A percentile compares a stretch with the other conserved stretches of the same genome.
Evolutionary conservation across 2,797 vertebrate species (phyloP).

Genomic region (Sebastes hubbsi): DNA sequence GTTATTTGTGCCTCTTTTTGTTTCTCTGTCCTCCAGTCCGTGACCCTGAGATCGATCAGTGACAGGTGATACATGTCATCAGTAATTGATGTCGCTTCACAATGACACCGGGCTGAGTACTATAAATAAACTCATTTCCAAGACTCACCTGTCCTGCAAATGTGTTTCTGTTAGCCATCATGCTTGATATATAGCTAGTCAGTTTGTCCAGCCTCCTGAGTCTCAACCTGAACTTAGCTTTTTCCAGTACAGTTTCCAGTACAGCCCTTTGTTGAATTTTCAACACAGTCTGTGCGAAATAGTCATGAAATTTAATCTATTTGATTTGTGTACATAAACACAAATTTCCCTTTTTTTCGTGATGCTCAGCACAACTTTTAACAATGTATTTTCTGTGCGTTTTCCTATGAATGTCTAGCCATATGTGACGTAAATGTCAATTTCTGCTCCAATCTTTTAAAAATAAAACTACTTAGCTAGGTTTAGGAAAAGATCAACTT

Average conservation of each 20-base stretch:
- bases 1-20: slow-evolving; percentile 4
- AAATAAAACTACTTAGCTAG: no score
- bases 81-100: not conserved
- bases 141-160: not conserved
- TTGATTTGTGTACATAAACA: no score
- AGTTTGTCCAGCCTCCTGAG: not conserved
- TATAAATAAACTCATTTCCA: not conserved
- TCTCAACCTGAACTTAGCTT: not conserved
- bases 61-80: slow-evolving; percentile 3
- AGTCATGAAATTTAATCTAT: no score
- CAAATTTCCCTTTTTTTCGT: no score
- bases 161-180: not conserved
- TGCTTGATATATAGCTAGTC: not conserved
- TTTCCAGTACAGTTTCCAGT: not conserved
- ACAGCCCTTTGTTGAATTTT: no score
- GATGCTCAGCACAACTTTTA: no score
- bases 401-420: no score
- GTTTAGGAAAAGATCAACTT: no score
- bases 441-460: no score
- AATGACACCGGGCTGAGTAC: not conserved
- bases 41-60: slow-evolving; percentile 16
- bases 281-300: no score
- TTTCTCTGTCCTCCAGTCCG: slow-evolving; percentile 7
- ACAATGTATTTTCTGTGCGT: no score
- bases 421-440: no score